A percentile compares a stretch with the other conserved stretches of the same genome.
Evolutionary conservation across 2,888 invertebrate species (phyloP).

Genomic region (Mesoligia furuncula): DNA sequence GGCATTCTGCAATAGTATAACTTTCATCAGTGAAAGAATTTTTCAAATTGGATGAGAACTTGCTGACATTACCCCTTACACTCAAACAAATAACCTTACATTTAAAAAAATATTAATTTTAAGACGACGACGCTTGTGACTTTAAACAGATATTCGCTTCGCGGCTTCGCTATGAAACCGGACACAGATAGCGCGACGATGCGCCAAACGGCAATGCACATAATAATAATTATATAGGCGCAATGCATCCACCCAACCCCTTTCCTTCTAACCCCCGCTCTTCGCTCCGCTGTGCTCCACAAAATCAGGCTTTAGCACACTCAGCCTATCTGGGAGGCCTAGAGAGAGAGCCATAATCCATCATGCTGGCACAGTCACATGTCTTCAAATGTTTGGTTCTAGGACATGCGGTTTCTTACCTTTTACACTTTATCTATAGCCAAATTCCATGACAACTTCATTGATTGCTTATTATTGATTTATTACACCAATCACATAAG

Average conservation of each 20-base stretch:
- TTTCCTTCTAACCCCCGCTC: not conserved
- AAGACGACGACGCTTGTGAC: not conserved
- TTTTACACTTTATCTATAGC: not conserved
- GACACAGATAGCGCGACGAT: not conserved
- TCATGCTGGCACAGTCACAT: not conserved
- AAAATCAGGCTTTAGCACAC: not conserved
- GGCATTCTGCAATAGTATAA: not conserved
- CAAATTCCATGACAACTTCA: not conserved
- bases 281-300: not conserved
- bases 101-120: not conserved
- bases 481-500: not conserved
- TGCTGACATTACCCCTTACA: not conserved
- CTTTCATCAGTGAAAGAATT: not conserved
- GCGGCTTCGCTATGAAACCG: not conserved
- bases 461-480: not conserved
- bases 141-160: not conserved
- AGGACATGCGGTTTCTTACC: not conserved
- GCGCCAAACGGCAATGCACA: not conserved
- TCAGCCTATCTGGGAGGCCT: not conserved
- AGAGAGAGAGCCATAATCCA: not conserved
- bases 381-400: too few species aligned
- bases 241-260: not conserved
- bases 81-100: not conserved
- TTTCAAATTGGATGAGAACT: not conserved
- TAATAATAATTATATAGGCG: not conserved